Base-by-base conservation (phyloP, 2,888 invertebrate genomes). In the Pristionchus entomophagus region DNA sequence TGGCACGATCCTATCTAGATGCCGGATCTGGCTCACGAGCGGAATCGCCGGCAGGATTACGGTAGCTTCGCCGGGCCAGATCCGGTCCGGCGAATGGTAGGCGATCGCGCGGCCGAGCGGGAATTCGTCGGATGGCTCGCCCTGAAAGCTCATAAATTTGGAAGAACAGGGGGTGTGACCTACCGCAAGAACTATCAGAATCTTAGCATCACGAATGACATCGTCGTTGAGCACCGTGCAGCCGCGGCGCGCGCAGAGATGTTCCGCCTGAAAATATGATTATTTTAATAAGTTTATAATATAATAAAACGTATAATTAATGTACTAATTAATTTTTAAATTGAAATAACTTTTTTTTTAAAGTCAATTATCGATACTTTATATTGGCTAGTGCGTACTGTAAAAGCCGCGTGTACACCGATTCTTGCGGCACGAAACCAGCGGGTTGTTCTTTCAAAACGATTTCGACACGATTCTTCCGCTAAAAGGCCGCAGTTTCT, bases 171-270 rank as follows among this genome's bases (percentile, higher is more conserved):
- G 29, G 53, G 26, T 41, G 19, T 26, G 26, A 12, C 22, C 35
- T 91, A 94, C 94, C 90, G 93, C 92, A 82, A 94, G 94, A 17
- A 94, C 87, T 78, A 95, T 94, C 19, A 95, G 93, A 82, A 95
- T 94, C 29, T 91, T 88, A 1, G 93, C 91, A 84, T 94, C 91
- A 29, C 92, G 86, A 17, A 95, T 88, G 12, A 94, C 94, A 89
- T 94, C 94, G 51, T 89, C 90, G 92, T 88, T 90, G 93, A 94
- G 62, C 4, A 95, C 95, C 45, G 94, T 93, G 86, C 92, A 94
- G 19, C 94, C 94, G 49, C 90, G 89, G 56, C 93, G 91, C 2
- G 94, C 94, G 91, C 94, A 94, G 17, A 95, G 93, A 87, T 94
- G 93, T 89, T 95, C 95, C 2, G 94, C 93, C 53, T 89, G 77